Conservation (phyloP, 2,113 vertebrate genomes). For the Kryptolebias marmoratus region DNA sequence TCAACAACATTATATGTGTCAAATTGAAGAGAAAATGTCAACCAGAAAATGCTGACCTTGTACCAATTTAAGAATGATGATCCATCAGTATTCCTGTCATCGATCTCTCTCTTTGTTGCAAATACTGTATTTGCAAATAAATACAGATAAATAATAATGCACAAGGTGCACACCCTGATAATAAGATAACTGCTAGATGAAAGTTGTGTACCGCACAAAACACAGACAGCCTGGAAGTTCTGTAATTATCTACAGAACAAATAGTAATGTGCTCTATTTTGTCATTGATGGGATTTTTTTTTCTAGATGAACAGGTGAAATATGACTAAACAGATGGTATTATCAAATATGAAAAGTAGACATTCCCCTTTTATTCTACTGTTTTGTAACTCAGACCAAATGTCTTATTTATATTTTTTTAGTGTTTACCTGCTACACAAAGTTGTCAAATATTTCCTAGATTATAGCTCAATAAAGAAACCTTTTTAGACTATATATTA, state of each 20-base stretch:
- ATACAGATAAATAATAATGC: background rate
- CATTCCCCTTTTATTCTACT: too few species aligned
- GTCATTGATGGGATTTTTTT: background rate
- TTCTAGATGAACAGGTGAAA: conserved; percentile 8
- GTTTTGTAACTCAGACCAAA: too few species aligned
- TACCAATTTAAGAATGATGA: too few species aligned
- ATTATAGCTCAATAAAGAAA: conserved; percentile 20
- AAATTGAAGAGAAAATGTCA: too few species aligned
- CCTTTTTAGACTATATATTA: conserved; percentile 56
- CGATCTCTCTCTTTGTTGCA: background rate
- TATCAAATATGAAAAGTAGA: conserved; percentile 12
- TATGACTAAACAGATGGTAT: conserved; percentile 13
- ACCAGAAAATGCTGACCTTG: too few species aligned
- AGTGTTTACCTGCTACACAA: background rate
- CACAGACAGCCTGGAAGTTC: background rate
- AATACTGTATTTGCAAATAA: background rate
- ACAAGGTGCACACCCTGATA: background rate
- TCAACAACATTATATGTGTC: too few species aligned
- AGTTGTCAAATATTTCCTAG: conserved; percentile 47
- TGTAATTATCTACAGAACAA: background rate
- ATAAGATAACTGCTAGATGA: background rate
- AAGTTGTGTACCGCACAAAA: background rate
- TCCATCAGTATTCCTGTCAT: background rate
- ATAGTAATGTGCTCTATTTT: background rate
- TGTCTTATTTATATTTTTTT: too few species aligned